Base-by-base conservation (phyloP, 2,888 invertebrate genomes). In the Tiphia femorata region DNA sequence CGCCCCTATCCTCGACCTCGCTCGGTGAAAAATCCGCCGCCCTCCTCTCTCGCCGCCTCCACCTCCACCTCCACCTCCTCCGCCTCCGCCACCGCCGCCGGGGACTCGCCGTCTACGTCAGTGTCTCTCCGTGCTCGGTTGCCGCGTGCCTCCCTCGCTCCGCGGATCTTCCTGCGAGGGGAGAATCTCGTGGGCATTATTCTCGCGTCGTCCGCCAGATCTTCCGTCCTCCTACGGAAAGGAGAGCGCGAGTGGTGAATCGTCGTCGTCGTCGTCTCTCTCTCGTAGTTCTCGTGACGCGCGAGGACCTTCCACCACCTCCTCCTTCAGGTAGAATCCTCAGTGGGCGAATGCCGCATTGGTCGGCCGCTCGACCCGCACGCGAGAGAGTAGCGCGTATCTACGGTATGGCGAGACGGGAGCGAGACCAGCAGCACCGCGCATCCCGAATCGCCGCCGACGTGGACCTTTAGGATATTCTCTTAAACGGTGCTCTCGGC, bases 341-440 rank as follows among this genome's bases (percentile, higher is more conserved):
- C 52, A 76, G 76, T 75, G 64, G 73, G 62, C 59, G 48, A 70
- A 66, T 75, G 72, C 66, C 75, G 79, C 75, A 77, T 74, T 73
- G 76, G 74, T 71, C 73, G 58, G 73, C 46, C 76, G 58, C 49
- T 43, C 10, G 30, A 43, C 52, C 59, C 57, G 60, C 49, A 55
- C 68, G 33, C 33, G 33, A 7, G 12, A n/a, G 33, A 33, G 33
- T 33, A n/a, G 33, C 33, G 33, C 33, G 33, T 25, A 33, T n/a
- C n/a, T 6, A 33, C 33, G 12, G 33, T 33, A n/a, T n/a, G n/a
- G n/a, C n/a, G n/a, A n/a, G n/a, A n/a, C n/a, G n/a, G n/a, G n/a
- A n/a, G n/a, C n/a, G n/a, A n/a, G n/a, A n/a, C n/a, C n/a, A n/a
- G n/a, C n/a, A n/a, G n/a, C n/a, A n/a, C n/a, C n/a, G n/a, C n/a